Conservation (phyloP, 2,888 invertebrate species). For the Lepidochrysops patricia region DNA sequence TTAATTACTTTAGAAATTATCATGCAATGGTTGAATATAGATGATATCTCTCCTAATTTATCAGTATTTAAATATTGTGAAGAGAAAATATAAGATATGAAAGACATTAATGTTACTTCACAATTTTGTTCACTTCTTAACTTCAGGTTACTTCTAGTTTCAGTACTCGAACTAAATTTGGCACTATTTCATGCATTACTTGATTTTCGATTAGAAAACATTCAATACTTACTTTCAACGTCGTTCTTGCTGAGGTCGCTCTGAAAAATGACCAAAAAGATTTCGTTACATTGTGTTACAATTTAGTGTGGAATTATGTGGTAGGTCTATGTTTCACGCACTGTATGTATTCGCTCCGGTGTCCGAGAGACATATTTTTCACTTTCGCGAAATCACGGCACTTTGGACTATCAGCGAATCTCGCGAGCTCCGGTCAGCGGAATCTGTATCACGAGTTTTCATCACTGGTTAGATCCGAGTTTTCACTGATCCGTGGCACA, state of each 20-base stretch:
- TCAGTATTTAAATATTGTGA: background rate
- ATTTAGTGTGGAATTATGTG: conserved; percentile 40
- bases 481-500: conserved; percentile 66
- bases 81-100: background rate
- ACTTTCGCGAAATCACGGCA: conserved; percentile 35
- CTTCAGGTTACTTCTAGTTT: background rate
- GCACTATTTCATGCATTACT: background rate
- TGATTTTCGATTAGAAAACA: conserved; percentile 33
- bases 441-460: conserved; percentile 43
- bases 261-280: conserved; percentile 77
- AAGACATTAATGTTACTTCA: background rate
- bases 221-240: conserved; percentile 86
- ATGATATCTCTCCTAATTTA: background rate
- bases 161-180: too few relatives aligned
- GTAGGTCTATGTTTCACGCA: conserved; percentile 43
- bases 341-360: conserved; percentile 34
- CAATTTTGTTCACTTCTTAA: background rate
- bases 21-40: background rate
- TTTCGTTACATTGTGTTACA: conserved; percentile 50
- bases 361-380: conserved; percentile 41
- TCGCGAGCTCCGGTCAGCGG: conserved; percentile 57
- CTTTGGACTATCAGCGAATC: conserved; percentile 30
- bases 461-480: conserved; percentile 54
- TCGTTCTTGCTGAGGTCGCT: conserved; percentile 91
- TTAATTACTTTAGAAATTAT: too few relatives aligned